These are phyloP conservation scores for Papilio xuthus DNA, from an alignment of 1,140 invertebrate species.

Conservation along the genomic window DNA sequence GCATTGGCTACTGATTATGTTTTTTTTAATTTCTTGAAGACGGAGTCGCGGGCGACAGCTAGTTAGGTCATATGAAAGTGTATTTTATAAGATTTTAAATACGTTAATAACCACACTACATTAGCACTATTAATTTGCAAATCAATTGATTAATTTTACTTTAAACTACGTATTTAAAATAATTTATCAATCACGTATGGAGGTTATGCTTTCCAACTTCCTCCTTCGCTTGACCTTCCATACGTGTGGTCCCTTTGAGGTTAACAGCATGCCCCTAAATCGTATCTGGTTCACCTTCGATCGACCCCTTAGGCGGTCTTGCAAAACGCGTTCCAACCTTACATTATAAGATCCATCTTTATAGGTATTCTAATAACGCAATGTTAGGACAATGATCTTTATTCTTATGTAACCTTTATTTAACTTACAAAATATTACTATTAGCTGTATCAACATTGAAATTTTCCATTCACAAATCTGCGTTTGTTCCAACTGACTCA, in stretches of 20 bases:
- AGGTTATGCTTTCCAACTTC: constrained; percentile 15
- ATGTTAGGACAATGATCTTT: background rate
- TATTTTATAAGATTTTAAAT: too few species aligned
- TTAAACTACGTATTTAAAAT: background rate
- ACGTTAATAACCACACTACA: background rate
- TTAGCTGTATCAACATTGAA: too few species aligned
- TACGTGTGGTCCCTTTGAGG: constrained; percentile 25
- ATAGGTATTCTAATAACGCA: background rate
- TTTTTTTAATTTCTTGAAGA: too few species aligned
- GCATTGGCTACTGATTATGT: too few species aligned
- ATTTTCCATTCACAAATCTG: too few species aligned
- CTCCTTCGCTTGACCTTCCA: background rate
- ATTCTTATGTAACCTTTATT: background rate
- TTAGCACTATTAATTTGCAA: background rate
- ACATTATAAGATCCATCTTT: background rate
- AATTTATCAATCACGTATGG: background rate
- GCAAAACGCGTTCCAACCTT: background rate
- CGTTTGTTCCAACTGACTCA: background rate
- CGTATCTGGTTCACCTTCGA: constrained; percentile 32
- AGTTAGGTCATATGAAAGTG: too few species aligned
- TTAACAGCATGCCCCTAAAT: constrained; percentile 8
- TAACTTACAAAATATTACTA: background rate
- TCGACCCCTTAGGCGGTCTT: constrained; percentile 5
- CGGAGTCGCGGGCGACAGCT: too few species aligned
- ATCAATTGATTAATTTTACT: background rate